Base-by-base conservation (phyloP, 2,888 invertebrate genomes). In the Pristionchus fissidentatus region DNA sequence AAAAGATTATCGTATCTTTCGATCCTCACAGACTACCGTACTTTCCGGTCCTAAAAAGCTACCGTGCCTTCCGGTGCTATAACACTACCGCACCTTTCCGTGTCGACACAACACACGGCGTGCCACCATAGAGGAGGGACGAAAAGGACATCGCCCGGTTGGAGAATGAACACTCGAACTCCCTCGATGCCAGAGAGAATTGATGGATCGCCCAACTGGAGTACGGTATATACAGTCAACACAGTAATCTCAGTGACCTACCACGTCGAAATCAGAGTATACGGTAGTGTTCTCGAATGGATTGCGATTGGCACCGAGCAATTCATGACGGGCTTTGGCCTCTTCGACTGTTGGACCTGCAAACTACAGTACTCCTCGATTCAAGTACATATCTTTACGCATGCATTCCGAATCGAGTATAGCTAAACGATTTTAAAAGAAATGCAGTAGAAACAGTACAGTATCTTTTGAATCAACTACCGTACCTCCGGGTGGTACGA, bases 101-200 rank as follows among this genome's bases (percentile, higher is more conserved):
- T 26, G 15, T 43, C 60, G 26, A 41, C 19, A 22, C 80, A 82
- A 52, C 66, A 49, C 15, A 55, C 52, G 32, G 70, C 66, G 55
- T 82, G 82, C 82, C 98, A 98, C 97, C 98, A 98, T 85, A 96
- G 95, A 85, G 95, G 94, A 0, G 98, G 98, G 10, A 98, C 95
- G 90, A 96, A 95, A 52, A 98, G 93, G 0, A 96, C 95, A 93
- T 98, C 96, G 0, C 97, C 97, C 15, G 96, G 95, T 73, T 95
- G 94, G 79, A 98, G 93, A 83, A 95, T 94, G 46, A 96, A 94
- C 86, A 95, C 93, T 86, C 92, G 90, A 0, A 93, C 93, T 41
- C 89, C 88, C 13, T 92, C 87, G 13, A 91, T 84, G 22, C 41
- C 66, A 15, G 66, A 70, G 38, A 82, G 82, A 35, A 43, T 7